Evolutionary conservation across 1,140 invertebrate genomes (phyloP), one percentile per base, ranked within the genome.

Genomic region (Dreissena polymorpha): DNA sequence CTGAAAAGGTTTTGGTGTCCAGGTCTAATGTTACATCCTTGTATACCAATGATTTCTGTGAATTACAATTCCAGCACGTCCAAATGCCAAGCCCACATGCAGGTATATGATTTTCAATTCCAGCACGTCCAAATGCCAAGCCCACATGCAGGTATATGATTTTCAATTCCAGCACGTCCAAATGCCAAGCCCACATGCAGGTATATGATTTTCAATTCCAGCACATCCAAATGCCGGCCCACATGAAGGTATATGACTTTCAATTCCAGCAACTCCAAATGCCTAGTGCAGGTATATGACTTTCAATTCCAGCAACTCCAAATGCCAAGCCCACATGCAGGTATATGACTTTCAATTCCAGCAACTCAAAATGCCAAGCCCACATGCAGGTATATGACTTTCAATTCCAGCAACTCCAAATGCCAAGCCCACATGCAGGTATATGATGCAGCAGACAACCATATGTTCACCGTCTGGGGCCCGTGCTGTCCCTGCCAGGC

Each of bases 381-480:
- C 79, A 82, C 63, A 39, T 73, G 12, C 27, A 72, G 23, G 63
- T 82, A 5, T 72, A 49, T 8, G 39, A 2, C 2, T 39, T 39
- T 8, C 8, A 39, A 39, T 39, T 39, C 8, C 39, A 39, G 39
- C 8, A 8, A 73, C 65, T 82, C 79, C 0, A 82, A 82, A 49
- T 82, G 79, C 39, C 50, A 82, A 23, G 55, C 69, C 2, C 79
- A 82, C 63, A 39, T 73, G 12, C 27, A 72, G 23, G 63, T 82
- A 5, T 72, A 49, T 67, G 79, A 82, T 74, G 79, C 68, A 55
- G 60, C 68, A n/a, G 71, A 82, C 63, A 73, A 67, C 14, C 79
- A 82, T n/a, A 27, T 82, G 70, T 82, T 82, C 39, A 82, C 79
- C 63, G 76, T 83, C 65, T 83, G 73, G 81, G 81, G 72, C 10